These are phyloP conservation scores for Agrochola lychnidis DNA, from an alignment of 2,888 invertebrate genomes.

Conservation along the genomic window DNA sequence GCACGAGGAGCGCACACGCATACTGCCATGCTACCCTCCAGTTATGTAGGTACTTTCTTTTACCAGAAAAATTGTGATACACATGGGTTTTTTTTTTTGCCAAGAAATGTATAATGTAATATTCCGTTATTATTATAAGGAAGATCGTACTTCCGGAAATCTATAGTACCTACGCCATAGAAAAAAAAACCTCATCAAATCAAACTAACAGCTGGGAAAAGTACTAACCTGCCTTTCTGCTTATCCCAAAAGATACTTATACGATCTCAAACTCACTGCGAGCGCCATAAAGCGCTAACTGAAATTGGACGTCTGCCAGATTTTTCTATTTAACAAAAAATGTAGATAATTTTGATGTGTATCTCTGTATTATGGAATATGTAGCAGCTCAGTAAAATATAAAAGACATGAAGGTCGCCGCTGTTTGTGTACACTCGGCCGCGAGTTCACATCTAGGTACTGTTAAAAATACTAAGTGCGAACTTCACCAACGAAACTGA, in stretches of 20 bases:
- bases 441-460: not conserved
- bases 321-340: slow-evolving; percentile 49
- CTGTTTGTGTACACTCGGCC: slow-evolving; percentile 41
- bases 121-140: not conserved
- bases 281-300: slow-evolving; percentile 38
- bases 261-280: slow-evolving; percentile 12
- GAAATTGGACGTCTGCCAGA: slow-evolving; percentile 50
- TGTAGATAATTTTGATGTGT: slow-evolving; percentile 20
- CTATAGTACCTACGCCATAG: not conserved
- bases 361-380: slow-evolving; percentile 47
- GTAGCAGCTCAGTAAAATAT: slow-evolving; percentile 19
- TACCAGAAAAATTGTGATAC: not conserved
- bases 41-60: not conserved
- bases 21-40: slow-evolving; percentile 8
- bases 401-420: slow-evolving; percentile 35
- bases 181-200: not conserved
- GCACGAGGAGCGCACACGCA: slow-evolving; percentile 6
- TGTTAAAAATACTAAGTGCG: not conserved
- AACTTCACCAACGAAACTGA: not conserved
- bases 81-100: no score
- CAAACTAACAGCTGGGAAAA: not conserved
- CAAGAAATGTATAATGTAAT: not conserved
- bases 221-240: not conserved
- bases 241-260: slow-evolving; percentile 21
- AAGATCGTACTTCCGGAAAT: not conserved